Evolutionary conservation across 2,888 invertebrate species (phyloP), one percentile per base, ranked within the genome.

Genomic region (Ormyrus nitidulus): DNA sequence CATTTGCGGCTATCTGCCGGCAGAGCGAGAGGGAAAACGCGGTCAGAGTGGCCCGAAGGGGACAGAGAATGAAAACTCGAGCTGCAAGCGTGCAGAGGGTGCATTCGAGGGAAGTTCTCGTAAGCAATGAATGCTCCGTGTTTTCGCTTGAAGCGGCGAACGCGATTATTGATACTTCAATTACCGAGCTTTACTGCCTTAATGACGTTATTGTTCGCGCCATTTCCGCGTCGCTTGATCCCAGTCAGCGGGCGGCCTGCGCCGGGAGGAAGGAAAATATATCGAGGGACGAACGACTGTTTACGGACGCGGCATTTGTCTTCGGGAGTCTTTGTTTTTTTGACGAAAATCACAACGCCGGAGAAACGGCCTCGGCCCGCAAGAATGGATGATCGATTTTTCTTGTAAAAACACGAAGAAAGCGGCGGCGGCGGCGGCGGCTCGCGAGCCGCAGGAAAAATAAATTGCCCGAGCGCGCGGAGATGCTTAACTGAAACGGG

Each of bases 181-280:
- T 85, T 85, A 81, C 80, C 76, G 80, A 77, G 34, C 84, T 84
- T 72, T 79, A 69, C 68, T 78, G 76, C 73, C 70, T 79, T 83
- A 81, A 79, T 70, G 83, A 84, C 83, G 85, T 86, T 87, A 86
- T 85, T 86, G 85, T 86, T 83, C 83, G 84, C 81, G 81, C 83
- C 66, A 80, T 80, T 83, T 76, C 74, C 65, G 66, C 54, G 34
- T 34, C 48, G 10, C 48, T 48, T 6, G 11, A 54, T 53, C 13
- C 56, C 48, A 10, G 8, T 7, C 4, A 7, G 6, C 9, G 51
- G 6, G 53, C 11, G 58, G 4, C 49, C 48, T 7, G 34, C 6
- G 19, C 51, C 54, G 56, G 9, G 56, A 6, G 46, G 53, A 13
- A 53, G 6, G n/a, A n/a, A 10, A 49, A 58, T 9, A 34, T 48